Percentiles rank a stretch among this genome's conserved stretches.
These are phyloP conservation scores for Dicycla oo DNA, from an alignment of 2,888 invertebrate genomes.

Conservation along the genomic window DNA sequence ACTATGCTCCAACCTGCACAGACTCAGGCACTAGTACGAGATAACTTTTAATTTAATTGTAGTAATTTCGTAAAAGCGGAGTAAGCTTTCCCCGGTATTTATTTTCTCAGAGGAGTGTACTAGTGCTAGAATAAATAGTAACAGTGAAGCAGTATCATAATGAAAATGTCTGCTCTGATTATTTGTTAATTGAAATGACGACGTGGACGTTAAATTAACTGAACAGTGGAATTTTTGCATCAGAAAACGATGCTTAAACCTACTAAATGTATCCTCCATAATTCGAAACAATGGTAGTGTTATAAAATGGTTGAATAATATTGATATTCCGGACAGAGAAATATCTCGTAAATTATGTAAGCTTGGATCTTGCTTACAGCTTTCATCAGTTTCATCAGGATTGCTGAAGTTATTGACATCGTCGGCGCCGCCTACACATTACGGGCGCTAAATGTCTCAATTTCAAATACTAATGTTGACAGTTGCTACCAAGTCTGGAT, in stretches of 20 bases:
- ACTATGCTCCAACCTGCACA: conserved; percentile 13
- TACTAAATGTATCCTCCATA: conserved; percentile 1
- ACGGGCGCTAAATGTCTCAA: conserved; percentile 39
- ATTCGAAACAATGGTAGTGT: conserved; percentile 7
- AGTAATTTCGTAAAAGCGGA: conserved; percentile 36
- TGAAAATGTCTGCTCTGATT: conserved; percentile 23
- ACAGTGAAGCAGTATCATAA: conserved; percentile 22
- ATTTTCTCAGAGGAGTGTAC: conserved; percentile 32
- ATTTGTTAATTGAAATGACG: conserved; percentile 19
- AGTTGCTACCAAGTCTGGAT: conserved; percentile 33
- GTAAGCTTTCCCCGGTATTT: conserved; percentile 31
- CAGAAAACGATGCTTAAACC: conserved; percentile 1
- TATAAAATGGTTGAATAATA: conserved; percentile 1
- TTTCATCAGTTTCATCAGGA: conserved; percentile 28
- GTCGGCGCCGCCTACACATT: conserved; percentile 24
- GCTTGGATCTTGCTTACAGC: conserved; percentile 3
- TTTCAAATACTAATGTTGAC: conserved; percentile 27
- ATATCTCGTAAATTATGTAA: not conserved
- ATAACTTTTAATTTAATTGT: conserved; percentile 45
- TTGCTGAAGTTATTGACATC: conserved; percentile 11
- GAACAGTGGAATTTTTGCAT: conserved; percentile 9
- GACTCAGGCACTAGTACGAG: conserved; percentile 19
- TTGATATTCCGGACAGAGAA: not conserved
- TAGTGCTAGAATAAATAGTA: conserved; percentile 15
- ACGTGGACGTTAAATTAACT: conserved; percentile 17